Evolutionary conservation across 2,888 invertebrate genomes (phyloP).

Genomic region (Taphrorychus bicolor): DNA sequence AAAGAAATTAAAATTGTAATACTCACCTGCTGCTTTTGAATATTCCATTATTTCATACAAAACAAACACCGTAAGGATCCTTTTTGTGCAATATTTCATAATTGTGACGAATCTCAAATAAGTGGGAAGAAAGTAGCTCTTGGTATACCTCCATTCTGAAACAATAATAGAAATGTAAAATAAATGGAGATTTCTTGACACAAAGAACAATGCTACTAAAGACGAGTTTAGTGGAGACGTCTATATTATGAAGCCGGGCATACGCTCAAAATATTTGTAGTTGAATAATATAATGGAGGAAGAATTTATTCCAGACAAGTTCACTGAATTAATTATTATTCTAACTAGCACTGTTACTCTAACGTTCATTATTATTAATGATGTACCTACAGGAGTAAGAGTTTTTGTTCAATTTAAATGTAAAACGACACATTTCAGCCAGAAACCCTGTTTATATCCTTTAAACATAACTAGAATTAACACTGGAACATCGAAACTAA

Average conservation of each 20-base stretch:
- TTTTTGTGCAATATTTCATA: conserved; percentile 49
- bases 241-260: background rate
- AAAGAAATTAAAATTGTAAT: background rate
- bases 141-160: conserved; percentile 49
- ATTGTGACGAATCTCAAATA: conserved; percentile 44
- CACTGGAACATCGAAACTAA: too few species aligned
- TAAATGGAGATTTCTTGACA: background rate
- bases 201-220: background rate
- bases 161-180: conserved; percentile 37
- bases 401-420: background rate
- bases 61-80: conserved; percentile 47
- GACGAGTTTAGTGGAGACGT: background rate
- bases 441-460: too few species aligned
- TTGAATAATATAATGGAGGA: background rate
- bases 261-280: background rate
- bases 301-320: background rate
- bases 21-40: conserved; percentile 46
- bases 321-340: background rate
- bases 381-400: background rate
- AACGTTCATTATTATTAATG: background rate
- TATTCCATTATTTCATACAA: conserved; percentile 47
- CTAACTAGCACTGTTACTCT: background rate
- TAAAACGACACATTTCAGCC: background rate
- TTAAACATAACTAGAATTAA: background rate
- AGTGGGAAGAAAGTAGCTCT: conserved; percentile 49